Conservation (phyloP, 1,140 invertebrate species). For the Drosophila ohnishii region DNA sequence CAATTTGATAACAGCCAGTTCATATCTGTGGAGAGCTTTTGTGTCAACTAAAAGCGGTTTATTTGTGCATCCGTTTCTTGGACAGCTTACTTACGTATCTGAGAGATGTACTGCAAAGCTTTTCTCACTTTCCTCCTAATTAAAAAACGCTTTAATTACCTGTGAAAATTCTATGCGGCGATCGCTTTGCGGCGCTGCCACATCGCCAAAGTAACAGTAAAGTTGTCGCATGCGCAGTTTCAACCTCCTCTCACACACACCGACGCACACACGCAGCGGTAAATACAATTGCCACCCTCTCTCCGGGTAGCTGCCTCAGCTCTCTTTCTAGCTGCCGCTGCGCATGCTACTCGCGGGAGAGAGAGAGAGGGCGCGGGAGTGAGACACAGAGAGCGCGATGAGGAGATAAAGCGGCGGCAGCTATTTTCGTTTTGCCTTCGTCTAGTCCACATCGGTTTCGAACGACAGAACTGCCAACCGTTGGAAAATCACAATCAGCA, state of each 20-base stretch:
- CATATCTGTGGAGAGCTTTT: neutral
- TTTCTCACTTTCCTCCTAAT: neutral
- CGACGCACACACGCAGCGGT: neutral
- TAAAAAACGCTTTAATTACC: neutral
- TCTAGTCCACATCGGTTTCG: slow-evolving; percentile 50
- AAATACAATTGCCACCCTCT: slow-evolving; percentile 54
- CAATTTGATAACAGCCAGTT: slow-evolving; percentile 2
- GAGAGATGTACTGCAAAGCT: no score
- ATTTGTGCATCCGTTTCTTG: neutral
- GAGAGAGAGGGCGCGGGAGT: slow-evolving; percentile 33
- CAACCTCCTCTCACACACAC: slow-evolving; percentile 25
- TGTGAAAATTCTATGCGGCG: slow-evolving; percentile 6
- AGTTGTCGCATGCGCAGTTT: slow-evolving; percentile 71
- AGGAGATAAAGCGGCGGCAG: slow-evolving; percentile 44
- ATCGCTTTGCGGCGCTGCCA: slow-evolving; percentile 38
- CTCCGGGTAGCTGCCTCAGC: slow-evolving; percentile 47
- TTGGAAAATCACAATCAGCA: slow-evolving; percentile 33
- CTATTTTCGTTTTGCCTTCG: slow-evolving; percentile 66
- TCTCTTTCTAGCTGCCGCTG: slow-evolving; percentile 40
- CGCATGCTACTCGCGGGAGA: slow-evolving; percentile 68
- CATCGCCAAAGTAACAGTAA: slow-evolving; percentile 51
- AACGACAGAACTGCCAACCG: slow-evolving; percentile 24
- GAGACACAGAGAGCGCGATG: slow-evolving; percentile 22
- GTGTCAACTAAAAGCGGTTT: neutral
- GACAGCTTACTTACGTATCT: neutral